Base-by-base conservation (phyloP, 1,140 invertebrate species). In the Meloidogyne chitwoodi region DNA sequence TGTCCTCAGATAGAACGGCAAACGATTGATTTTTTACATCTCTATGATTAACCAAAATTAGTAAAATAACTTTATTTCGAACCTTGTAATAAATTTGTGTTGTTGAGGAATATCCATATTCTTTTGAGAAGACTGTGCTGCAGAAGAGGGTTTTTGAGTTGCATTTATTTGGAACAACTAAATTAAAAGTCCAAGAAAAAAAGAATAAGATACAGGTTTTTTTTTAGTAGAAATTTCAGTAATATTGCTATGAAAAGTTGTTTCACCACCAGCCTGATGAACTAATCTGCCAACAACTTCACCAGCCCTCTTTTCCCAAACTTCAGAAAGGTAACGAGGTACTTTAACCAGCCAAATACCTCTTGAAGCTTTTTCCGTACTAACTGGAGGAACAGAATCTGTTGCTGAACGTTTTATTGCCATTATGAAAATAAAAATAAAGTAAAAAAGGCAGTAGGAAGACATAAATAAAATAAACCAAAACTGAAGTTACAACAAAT, bases 341-440 rank as follows among this genome's bases (percentile, higher is more conserved):
- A 86, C 83, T 56, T 86, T 84, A 29, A 84, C 83, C 2, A 84
- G 70, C 83, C 83, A 84, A 63, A 84, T 73, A 5, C 84, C 84
- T 19, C 81, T 73, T 5, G 79, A 64, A 16, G 81, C 78, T 22
- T 80, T 76, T 63, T 82, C 81, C 16, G 80, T 83, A 48, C 83
- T 81, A 24, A 84, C 81, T 0, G 29, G 24, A 26, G 69, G n/a
- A 24, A 31, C 8, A 19, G 29, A 19, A 66, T 66, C 65, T 5
- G 4, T 6, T 26, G 65, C 65, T 66, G 65, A 24, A 31, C 65
- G 65, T 41, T 66, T 66, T 4, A 5, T 14, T 14, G 14, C 4
- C 41, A 41, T 41, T 12, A 12, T 16, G 16, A 44, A 44, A 44
- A 44, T 0, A 38, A 10, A 10, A 38, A 10, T n/a, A n/a, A 4